Evolutionary conservation across 2,797 vertebrate species (phyloP), one percentile per base, ranked within the genome.

Genomic region (Miichthys miiuy): DNA sequence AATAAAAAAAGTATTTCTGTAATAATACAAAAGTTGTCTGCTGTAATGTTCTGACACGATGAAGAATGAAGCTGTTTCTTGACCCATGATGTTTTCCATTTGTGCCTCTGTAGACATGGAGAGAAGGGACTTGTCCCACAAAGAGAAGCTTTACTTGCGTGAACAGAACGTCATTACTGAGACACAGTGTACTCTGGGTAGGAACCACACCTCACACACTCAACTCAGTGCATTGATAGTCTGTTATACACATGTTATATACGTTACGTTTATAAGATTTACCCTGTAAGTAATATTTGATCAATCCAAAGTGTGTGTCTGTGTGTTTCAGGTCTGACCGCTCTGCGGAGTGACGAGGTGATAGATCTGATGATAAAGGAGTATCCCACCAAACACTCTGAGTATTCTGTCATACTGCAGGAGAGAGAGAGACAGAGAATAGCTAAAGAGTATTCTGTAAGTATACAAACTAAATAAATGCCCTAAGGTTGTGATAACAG

Each of bases 361-460:
- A 99, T 99, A 75, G 98, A 99, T 92, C 94, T 99, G 85, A 99
- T 99, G 98, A 99, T 99, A 90, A 99, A 98, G 87, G 98, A 99
- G 88, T 99, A 99, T 85, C 98, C 98, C 70, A 91, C 94, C 82
- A 99, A 99, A 88, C 98, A 99, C 58, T 96, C 97, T 0, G 98
- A 99, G 70, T 99, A 99, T 91, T 98, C 98, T 0, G 97, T 99
- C 71, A 98, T 99, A 78, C 95, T 99, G 52, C 98, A 99, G 84
- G 98, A 99, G 87, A 96, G 97, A 64, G 98, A 99, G 61, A 95
- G 98, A 0, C 97, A 98, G 80, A 96, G 98, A 79, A 99, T 99
- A 85, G 97, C 97, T 20, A 99, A 99, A 87, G 98, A 99, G 81
- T 99, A 99, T 87, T 99, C 98, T 73, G 98, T 99, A 91, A 96